Evolutionary conservation across 2,113 vertebrate species (phyloP), one percentile per base, ranked within the genome.

Genomic region (Rhabdomys dilectus): DNA sequence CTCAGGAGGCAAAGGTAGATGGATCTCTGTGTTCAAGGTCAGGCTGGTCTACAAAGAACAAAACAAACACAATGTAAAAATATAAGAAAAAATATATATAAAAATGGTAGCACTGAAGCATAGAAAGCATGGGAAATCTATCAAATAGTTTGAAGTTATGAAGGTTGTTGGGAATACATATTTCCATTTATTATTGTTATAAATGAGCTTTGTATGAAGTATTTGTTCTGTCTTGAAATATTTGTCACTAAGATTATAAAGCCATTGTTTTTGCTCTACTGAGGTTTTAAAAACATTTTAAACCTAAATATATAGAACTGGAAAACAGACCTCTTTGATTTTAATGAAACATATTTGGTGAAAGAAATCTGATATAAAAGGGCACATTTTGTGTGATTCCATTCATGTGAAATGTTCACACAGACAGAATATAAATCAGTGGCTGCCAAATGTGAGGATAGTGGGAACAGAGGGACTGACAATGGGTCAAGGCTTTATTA

Each of bases 141-240:
- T 90, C 26, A 85, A 42, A 62, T 94, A 92, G 53, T 92, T 45
- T 45, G 36, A 94, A 88, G 62, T 94, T 90, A 82, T 56, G 39
- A 87, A 91, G 64, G 80, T 45, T 72, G 60, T 70, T 92, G 62
- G 29, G 80, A 87, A 39, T 90, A 58, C 4, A 2, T 34, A 9
- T 95, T 97, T 95, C 11, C 77, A 4, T 45, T 94, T 70, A 45
- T 92, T 86, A 53, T 66, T 95, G 16, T 53, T 95, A 72, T 36
- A 58, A 9, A 29, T 91, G 7, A 92, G n/a, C 26, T 77, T 86
- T 87, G 51, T 42, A 72, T 72, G 70, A 88, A 62, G 56, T 64
- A 45, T 95, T 70, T 84, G 82, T 75, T 88, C 15, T 94, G 22
- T 21, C 73, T 95, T 93, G 9, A 84, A 34, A 39, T 89, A 51